Evolutionary conservation across 2,888 invertebrate species (phyloP).

Genomic region (Tetropium fuscum): DNA sequence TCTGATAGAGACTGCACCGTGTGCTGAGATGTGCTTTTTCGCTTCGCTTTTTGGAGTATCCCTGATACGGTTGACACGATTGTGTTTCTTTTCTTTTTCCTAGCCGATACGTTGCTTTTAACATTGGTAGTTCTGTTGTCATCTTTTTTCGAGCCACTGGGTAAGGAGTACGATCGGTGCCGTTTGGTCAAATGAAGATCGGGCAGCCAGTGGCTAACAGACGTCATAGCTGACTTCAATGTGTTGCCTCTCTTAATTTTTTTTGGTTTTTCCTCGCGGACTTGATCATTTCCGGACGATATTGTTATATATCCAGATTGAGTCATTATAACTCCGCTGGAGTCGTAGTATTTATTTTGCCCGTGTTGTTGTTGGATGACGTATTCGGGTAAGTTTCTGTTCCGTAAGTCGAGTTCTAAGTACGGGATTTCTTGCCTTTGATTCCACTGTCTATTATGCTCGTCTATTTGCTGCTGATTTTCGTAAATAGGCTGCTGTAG

Average conservation of each 20-base stretch:
- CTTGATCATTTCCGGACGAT: constrained; percentile 68
- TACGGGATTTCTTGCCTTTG: constrained; percentile 64
- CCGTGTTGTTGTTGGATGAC: constrained; percentile 60
- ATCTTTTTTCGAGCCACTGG: constrained; percentile 75
- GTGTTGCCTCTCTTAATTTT: constrained; percentile 79
- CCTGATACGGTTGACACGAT: constrained; percentile 88
- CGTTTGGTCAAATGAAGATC: constrained; percentile 83
- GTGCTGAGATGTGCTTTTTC: constrained; percentile 70
- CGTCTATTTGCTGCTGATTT: constrained; percentile 56
- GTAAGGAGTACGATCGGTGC: constrained; percentile 85
- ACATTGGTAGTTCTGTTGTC: constrained; percentile 63
- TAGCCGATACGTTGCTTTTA: constrained; percentile 50
- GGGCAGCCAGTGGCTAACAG: constrained; percentile 84
- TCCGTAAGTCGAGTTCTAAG: constrained; percentile 66
- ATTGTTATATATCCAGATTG: constrained; percentile 84
- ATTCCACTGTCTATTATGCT: constrained; percentile 59
- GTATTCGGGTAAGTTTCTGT: constrained; percentile 69
- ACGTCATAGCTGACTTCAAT: constrained; percentile 81
- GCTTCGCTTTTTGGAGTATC: constrained; percentile 85
- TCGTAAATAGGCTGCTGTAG: constrained; percentile 56
- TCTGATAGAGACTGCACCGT: constrained; percentile 77
- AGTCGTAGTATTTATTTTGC: constrained; percentile 64
- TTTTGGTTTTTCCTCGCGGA: constrained; percentile 70
- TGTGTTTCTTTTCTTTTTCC: constrained; percentile 83
- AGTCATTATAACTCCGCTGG: constrained; percentile 76